Evolutionary conservation across 2,888 invertebrate genomes (phyloP), one percentile per base, ranked within the genome.

Genomic region (Drosophila tanythrix): DNA sequence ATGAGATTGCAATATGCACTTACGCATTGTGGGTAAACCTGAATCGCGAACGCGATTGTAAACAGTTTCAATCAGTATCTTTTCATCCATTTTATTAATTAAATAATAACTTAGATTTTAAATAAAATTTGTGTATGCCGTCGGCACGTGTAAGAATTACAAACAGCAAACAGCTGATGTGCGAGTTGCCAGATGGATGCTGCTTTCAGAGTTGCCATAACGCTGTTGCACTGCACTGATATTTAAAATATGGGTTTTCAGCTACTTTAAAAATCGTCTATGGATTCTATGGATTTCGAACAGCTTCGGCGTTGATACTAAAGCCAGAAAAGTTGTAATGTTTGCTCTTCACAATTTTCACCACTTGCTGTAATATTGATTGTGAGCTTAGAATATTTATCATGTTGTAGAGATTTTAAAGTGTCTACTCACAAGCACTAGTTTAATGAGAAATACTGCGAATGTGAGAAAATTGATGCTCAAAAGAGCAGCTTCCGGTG

Each of bases 401-500:
- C 15, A 55, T 38, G 8, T 13, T 7, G 6, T 18, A 61, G 4
- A 38, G 15, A 48, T 21, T 31, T 21, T 18, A 3, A 40, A 21
- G 15, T 25, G 21, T 53, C 5, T 21, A 73, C 94, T 94, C 94
- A 97, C 97, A 95, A 97, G 94, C 40, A 97, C 96, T 40, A 97
- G 94, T 93, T 97, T 97, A 59, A 97, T 96, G 64, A 97, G 94
- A 90, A 97, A 97, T 8, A 97, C 97, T 0, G 97, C 97, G 92
- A 97, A 97, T 0, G 97, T 97, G 13, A 97, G 94, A 92, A 97
- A 97, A 29, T 97, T 96, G 79, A 97, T 96, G 43, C 96, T 96
- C 95, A 97, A 95, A 59, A 97, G 93, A 0, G 97, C 96, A 53
- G 96, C 96, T 93, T 97, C 97, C 6, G 97, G 96, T 15, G 97